A percentile compares a stretch with the other conserved stretches of the same genome.
These are phyloP conservation scores for Labroides dimidiatus DNA, from an alignment of 2,797 vertebrate species.

Conservation along the genomic window DNA sequence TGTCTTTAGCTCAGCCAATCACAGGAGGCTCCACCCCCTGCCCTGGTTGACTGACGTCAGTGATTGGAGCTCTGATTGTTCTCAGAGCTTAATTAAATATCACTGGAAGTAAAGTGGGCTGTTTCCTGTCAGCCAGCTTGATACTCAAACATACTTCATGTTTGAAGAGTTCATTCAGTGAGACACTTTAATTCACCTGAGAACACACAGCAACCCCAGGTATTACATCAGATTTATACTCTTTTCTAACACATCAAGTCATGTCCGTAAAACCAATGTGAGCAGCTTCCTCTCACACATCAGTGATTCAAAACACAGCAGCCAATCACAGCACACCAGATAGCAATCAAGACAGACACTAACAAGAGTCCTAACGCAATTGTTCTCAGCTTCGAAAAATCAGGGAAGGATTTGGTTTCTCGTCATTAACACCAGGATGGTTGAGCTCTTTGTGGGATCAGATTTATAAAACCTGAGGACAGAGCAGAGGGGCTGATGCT, in stretches of 20 bases:
- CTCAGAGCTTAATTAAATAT: conserved; percentile 14
- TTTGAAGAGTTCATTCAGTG: too few species aligned
- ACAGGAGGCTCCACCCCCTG: not conserved
- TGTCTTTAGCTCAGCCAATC: conserved; percentile 3
- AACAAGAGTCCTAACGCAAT: not conserved
- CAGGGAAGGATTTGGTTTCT: too few species aligned
- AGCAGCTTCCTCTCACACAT: not conserved
- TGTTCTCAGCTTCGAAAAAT: not conserved
- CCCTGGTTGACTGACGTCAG: conserved; percentile 10
- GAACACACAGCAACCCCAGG: too few species aligned
- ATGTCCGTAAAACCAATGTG: not conserved
- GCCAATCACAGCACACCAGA: not conserved
- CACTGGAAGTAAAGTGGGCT: conserved; percentile 2
- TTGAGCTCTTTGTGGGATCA: conserved; percentile 33
- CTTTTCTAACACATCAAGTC: too few species aligned
- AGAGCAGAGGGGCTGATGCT: conserved; percentile 6
- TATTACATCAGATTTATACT: too few species aligned
- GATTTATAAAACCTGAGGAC: conserved; percentile 17
- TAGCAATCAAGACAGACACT: not conserved
- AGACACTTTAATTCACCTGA: too few species aligned
- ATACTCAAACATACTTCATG: too few species aligned
- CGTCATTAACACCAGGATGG: conserved; percentile 4
- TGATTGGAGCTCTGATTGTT: conserved; percentile 4
- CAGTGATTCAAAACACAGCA: not conserved
- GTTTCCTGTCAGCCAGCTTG: conserved; percentile 16